Base-by-base conservation (phyloP, 2,113 vertebrate species). In the Copsychus sechellarum region DNA sequence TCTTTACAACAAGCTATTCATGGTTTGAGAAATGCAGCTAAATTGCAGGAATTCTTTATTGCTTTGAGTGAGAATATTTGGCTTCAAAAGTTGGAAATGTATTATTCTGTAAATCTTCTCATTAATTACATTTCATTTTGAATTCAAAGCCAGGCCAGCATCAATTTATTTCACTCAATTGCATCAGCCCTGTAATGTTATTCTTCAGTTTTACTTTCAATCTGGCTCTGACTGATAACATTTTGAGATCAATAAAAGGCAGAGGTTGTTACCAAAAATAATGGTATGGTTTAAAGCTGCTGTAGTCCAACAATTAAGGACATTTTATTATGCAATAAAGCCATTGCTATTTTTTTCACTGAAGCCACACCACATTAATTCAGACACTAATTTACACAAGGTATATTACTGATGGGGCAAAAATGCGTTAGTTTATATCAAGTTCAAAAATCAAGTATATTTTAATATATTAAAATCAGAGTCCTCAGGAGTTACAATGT, bases 261-360 rank as follows among this genome's bases (percentile, higher is more conserved):
- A 97, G 79, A 82, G 71, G 79, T 76, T 96, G 90, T 94, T 97
- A 95, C 96, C 58, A 83, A 97, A 98, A 98, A 80, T 96, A 97
- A 97, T 95, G 86, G 61, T 80, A 86, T 88, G 42, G 90, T 97
- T 95, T 98, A 98, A 98, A 98, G 66, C 88, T 96, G 78, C 86
- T 95, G 83, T 94, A 86, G 82, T 96, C 91, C 82, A 97, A 96
- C 94, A 97, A 97, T 98, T 98, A 97, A 97, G 97, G 93, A 56
- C 81, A 82, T 95, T 98, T 98, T 97, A 98, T 96, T 97, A 92
- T 60, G 72, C 58, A 97, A 97, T 98, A 97, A 98, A 98, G 84
- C 31, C 60, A 53, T 36, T 56, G 70, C 22, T 60, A 64, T 93
- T 97, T 96, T 97, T 96, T 87, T 95, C 67, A 62, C 64, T 58